Conservation (phyloP, 2,113 vertebrate species). For the Cynoglossus semilaevis region DNA sequence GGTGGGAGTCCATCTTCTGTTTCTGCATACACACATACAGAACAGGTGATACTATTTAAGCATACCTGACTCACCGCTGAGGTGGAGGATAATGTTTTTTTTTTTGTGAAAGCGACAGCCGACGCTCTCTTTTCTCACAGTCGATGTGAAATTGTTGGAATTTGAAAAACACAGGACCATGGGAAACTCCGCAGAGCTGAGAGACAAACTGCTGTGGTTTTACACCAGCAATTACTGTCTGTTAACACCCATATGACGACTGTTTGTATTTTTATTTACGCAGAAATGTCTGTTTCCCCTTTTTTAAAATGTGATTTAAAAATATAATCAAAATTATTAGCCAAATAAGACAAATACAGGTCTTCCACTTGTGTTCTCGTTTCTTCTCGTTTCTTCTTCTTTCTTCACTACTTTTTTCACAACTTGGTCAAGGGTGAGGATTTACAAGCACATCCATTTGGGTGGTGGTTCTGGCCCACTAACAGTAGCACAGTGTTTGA, state of each 20-base stretch:
- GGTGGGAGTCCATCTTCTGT: constrained; percentile 59
- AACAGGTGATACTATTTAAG: constrained; percentile 53
- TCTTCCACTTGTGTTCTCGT: not conserved
- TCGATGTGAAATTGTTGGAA: constrained; percentile 52
- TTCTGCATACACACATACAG: constrained; percentile 41
- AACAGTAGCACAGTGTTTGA: constrained; percentile 52
- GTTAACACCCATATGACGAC: constrained; percentile 56
- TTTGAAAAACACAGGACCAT: constrained; percentile 62
- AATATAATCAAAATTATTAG: not conserved
- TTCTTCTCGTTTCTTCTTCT: constrained; percentile 1
- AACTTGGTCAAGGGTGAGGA: constrained; percentile 13
- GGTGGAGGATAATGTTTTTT: constrained; percentile 8
- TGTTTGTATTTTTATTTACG: constrained; percentile 57
- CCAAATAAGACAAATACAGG: not conserved
- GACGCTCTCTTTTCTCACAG: constrained; percentile 52
- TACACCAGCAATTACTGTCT: constrained; percentile 61
- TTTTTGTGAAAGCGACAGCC: constrained; percentile 19
- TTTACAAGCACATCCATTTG: constrained; percentile 18
- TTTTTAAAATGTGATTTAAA: constrained; percentile 19
- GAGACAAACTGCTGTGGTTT: constrained; percentile 58
- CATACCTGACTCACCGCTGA: constrained; percentile 39
- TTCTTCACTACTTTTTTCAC: not conserved
- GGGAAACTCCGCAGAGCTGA: constrained; percentile 61
- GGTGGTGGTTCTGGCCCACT: constrained; percentile 36
- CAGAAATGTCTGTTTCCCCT: constrained; percentile 21